A percentile compares a stretch with the other conserved stretches of the same genome.
Evolutionary conservation across 2,113 vertebrate genomes (phyloP).

Genomic region (Nestor notabilis): DNA sequence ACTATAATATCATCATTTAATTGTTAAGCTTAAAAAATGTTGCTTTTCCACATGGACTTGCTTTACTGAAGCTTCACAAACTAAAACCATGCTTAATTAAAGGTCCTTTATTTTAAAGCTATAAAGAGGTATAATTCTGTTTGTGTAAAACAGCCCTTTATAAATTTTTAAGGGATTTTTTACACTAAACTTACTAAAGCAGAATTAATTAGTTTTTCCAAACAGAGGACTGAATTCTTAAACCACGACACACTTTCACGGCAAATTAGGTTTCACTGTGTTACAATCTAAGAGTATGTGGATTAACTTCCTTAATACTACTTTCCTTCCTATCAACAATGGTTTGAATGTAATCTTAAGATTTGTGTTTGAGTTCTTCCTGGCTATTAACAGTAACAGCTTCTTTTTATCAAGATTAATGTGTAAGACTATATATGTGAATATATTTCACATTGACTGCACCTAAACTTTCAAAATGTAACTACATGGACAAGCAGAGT

Average conservation of each 20-base stretch:
- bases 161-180: conserved; percentile 11
- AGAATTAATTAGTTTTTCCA: conserved; percentile 40
- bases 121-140: neutral
- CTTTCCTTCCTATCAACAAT: neutral
- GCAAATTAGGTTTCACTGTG: conserved; percentile 31
- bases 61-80: neutral
- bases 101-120: neutral
- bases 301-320: conserved; percentile 23
- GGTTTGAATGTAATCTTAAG: neutral
- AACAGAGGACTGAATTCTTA: neutral
- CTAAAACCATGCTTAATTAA: neutral
- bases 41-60: neutral
- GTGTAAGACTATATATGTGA: neutral
- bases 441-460: neutral
- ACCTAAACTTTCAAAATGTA: neutral
- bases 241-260: neutral
- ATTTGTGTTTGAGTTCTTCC: neutral
- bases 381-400: neutral
- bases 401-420: neutral
- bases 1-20: neutral
- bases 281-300: neutral
- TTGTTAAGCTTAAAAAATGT: neutral
- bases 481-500: neutral
- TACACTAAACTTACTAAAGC: neutral
- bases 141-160: neutral